A percentile compares a stretch with the other conserved stretches of the same genome.
phyloP scores from a whole-genome alignment of 1,140 invertebrate species.

The Camponotus vicinus region DNA sequence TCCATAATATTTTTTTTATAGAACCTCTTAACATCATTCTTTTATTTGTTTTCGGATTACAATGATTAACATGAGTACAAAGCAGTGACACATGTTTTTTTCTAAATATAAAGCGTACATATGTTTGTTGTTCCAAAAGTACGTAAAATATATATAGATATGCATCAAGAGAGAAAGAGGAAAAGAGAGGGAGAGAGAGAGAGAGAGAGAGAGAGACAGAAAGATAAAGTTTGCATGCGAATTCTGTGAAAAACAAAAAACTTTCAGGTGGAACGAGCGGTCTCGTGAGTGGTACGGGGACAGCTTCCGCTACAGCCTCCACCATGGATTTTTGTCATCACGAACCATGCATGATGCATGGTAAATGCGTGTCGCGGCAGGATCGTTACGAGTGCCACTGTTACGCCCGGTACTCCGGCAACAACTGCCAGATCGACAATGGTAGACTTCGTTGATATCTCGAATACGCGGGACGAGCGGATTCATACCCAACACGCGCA shows the following conservation, averaged over 20 bases:
- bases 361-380: slow-evolving; percentile 91
- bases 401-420: slow-evolving; percentile 92
- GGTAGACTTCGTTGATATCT: slow-evolving; percentile 83
- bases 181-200: not conserved
- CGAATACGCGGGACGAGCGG: slow-evolving; percentile 43
- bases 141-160: not conserved
- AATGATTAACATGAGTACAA: slow-evolving; percentile 3
- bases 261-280: slow-evolving; percentile 82
- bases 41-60: not conserved
- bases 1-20: not conserved
- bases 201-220: not conserved
- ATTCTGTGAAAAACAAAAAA: slow-evolving; percentile 72
- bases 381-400: slow-evolving; percentile 93
- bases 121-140: not conserved
- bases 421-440: slow-evolving; percentile 94
- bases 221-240: slow-evolving; percentile 73
- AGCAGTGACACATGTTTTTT: not conserved
- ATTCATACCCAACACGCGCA: slow-evolving; percentile 51
- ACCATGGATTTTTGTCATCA: slow-evolving; percentile 91
- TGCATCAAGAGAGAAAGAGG: not conserved
- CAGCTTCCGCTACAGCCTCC: slow-evolving; percentile 81
- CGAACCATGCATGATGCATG: slow-evolving; percentile 93
- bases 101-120: not conserved
- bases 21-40: not conserved
- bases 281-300: slow-evolving; percentile 67